Conservation (phyloP, 2,797 vertebrate genomes). For the Holocentrus rufus region DNA sequence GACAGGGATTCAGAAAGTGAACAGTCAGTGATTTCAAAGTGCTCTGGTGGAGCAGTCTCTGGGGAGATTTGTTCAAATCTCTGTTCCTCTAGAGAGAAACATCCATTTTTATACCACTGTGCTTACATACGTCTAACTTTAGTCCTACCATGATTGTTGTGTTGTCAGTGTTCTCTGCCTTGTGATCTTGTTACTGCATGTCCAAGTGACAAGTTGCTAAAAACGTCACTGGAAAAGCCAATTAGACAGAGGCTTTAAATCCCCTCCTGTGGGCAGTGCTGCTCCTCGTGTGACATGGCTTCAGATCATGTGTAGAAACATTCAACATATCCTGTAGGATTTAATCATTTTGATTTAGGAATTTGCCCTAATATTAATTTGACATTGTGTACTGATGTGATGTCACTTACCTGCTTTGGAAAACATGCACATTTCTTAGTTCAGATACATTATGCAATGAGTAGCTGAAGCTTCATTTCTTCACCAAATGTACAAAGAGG, state of each 20-base stretch:
- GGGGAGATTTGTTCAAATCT: neutral
- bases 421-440: neutral
- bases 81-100: neutral
- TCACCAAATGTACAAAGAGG: neutral
- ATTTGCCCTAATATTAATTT: neutral
- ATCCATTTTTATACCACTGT: neutral
- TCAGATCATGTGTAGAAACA: conserved; percentile 6
- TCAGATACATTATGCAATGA: neutral
- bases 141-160: neutral
- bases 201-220: conserved; percentile 66
- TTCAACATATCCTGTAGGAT: neutral
- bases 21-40: neutral
- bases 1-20: neutral
- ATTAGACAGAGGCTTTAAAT: conserved; percentile 78
- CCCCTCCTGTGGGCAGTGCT: conserved; percentile 45
- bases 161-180: conserved; percentile 36
- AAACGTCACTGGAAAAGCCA: conserved; percentile 77
- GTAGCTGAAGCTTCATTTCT: neutral
- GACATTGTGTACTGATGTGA: neutral
- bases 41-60: neutral
- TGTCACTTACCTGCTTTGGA: neutral
- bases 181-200: conserved; percentile 45
- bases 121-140: conserved; percentile 4
- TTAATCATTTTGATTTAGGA: neutral
- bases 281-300: conserved; percentile 12